These are phyloP conservation scores for Rhimphoctona megacephalus DNA, from an alignment of 2,888 invertebrate species.

Conservation along the genomic window DNA sequence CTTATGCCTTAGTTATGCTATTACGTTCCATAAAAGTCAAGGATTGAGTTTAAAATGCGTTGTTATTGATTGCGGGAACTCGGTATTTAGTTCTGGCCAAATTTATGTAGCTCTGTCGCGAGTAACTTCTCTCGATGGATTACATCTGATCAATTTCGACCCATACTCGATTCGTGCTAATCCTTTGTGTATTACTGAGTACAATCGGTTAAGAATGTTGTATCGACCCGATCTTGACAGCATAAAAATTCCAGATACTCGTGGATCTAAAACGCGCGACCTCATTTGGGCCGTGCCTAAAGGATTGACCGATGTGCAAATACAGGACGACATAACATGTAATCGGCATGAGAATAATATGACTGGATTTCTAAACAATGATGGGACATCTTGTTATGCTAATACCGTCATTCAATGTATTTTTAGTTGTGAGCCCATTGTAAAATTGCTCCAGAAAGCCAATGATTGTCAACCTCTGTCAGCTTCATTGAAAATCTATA, in stretches of 20 bases:
- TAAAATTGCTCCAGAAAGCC: neutral
- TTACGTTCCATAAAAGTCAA: no score
- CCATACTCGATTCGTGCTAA: conserved; percentile 62
- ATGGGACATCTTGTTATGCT: conserved; percentile 42
- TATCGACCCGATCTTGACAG: no score
- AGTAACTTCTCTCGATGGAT: conserved; percentile 67
- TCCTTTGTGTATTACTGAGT: no score
- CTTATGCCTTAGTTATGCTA: no score
- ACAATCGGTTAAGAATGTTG: no score
- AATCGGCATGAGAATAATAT: conserved; percentile 17
- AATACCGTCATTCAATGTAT: conserved; percentile 38
- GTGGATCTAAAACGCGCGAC: no score
- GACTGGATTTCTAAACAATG: no score
- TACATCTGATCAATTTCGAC: conserved; percentile 73
- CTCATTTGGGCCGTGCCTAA: no score
- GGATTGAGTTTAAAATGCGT: no score
- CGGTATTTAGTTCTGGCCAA: conserved; percentile 70
- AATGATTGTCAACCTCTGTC: conserved; percentile 41
- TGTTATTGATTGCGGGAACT: no score
- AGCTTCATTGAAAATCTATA: no score
- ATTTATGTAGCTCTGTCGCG: conserved; percentile 73
- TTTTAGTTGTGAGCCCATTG: conserved; percentile 25
- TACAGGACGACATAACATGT: neutral
- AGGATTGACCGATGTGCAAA: neutral
- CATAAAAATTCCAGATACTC: neutral